Percentiles rank a stretch among this genome's conserved stretches.
These are phyloP conservation scores for Falco biarmicus DNA, from an alignment of 2,797 vertebrate genomes.

Conservation along the genomic window DNA sequence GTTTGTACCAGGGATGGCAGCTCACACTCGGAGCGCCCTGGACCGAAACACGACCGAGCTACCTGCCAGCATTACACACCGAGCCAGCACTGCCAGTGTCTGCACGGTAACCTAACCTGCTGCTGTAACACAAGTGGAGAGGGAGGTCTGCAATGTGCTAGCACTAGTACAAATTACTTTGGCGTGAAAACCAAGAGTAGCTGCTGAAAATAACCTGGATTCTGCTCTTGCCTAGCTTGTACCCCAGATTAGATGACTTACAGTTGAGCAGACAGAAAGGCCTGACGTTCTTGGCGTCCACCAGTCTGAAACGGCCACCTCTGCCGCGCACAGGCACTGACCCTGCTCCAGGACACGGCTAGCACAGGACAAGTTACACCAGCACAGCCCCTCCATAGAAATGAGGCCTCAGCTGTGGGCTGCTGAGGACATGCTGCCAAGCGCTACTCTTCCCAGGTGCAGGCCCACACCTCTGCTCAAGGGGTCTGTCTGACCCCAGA, in stretches of 20 bases:
- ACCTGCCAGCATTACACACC: background rate
- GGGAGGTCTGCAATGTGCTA: background rate
- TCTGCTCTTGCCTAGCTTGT: background rate
- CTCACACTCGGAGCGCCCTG: rapidly evolving
- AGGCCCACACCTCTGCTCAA: background rate
- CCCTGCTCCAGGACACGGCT: background rate
- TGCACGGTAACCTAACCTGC: background rate
- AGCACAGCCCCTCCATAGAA: background rate
- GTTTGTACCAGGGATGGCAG: background rate
- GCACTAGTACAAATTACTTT: slow-evolving; percentile 36
- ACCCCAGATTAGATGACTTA: slow-evolving; percentile 50
- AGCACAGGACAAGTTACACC: slow-evolving; percentile 12
- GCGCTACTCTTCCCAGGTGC: background rate
- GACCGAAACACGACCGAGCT: background rate
- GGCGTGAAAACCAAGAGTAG: slow-evolving; percentile 17
- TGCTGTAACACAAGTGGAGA: slow-evolving; percentile 11
- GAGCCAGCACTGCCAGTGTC: background rate
- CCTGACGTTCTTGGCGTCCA: background rate
- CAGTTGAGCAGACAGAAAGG: slow-evolving; percentile 23
- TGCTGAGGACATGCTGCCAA: background rate
- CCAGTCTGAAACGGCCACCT: background rate
- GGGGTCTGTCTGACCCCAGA: background rate
- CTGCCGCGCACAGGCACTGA: background rate
- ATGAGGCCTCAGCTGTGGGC: background rate
- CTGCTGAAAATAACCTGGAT: slow-evolving; percentile 47